phyloP scores from a whole-genome alignment of 2,113 vertebrate species.

The Euleptes europaea region DNA sequence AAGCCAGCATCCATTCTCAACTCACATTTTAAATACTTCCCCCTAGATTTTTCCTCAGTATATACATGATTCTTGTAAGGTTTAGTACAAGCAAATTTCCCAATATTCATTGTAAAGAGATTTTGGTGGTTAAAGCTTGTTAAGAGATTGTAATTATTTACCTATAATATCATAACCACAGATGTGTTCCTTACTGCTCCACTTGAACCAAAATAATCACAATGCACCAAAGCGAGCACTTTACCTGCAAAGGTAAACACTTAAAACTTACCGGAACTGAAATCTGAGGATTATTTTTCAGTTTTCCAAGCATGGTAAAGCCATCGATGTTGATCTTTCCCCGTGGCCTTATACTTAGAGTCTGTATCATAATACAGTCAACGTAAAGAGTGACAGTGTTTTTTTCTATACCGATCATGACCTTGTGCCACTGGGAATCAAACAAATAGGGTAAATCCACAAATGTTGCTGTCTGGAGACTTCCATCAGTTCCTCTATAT shows the following conservation, averaged over 20 bases:
- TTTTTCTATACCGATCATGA: constrained; percentile 82
- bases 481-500: constrained; percentile 76
- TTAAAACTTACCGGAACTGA: constrained; percentile 83
- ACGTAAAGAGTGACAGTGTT: constrained; percentile 79
- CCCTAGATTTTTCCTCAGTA: not conserved
- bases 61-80: not conserved
- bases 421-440: constrained; percentile 86
- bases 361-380: constrained; percentile 80
- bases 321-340: constrained; percentile 79
- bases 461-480: constrained; percentile 75
- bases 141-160: constrained; percentile 20
- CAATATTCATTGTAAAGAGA: not conserved
- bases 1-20: not conserved
- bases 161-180: not conserved
- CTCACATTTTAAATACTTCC: not conserved
- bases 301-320: constrained; percentile 85
- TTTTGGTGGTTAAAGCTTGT: not conserved
- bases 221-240: not conserved
- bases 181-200: constrained; percentile 4
- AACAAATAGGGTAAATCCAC: constrained; percentile 80
- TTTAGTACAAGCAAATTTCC: not conserved
- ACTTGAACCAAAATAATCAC: constrained; percentile 6
- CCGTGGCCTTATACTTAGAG: constrained; percentile 76
- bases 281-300: constrained; percentile 81
- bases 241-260: not conserved